Percentiles rank a stretch among this genome's conserved stretches.
Evolutionary conservation across 2,888 invertebrate species (phyloP).

Genomic region (Dusona sp.): DNA sequence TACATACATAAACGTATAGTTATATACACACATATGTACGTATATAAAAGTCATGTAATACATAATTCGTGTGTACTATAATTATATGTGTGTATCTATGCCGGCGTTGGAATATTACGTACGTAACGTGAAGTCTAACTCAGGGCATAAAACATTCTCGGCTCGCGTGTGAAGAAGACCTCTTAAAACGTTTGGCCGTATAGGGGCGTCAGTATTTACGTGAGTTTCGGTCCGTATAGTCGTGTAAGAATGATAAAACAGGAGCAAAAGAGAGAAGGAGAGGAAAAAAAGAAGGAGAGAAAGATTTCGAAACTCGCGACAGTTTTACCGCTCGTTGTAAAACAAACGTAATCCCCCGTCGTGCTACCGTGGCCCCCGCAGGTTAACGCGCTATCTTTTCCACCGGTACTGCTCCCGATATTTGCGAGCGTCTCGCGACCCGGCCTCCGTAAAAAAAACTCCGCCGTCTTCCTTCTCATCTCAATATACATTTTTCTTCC

Average conservation of each 20-base stretch:
- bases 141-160: constrained; percentile 62
- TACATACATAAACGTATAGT: not conserved
- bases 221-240: constrained; percentile 25
- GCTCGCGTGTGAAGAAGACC: constrained; percentile 40
- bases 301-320: constrained; percentile 77
- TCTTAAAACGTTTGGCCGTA: constrained; percentile 32
- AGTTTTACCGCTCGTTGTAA: constrained; percentile 84
- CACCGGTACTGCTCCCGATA: constrained; percentile 68
- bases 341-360: constrained; percentile 84
- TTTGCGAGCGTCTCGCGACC: constrained; percentile 73
- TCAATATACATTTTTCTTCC: constrained; percentile 21
- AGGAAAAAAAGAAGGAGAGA: constrained; percentile 53
- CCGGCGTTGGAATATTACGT: constrained; percentile 36
- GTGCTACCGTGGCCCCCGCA: constrained; percentile 80
- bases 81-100: constrained; percentile 32
- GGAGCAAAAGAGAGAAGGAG: constrained; percentile 30
- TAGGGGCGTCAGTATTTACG: constrained; percentile 44
- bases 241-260: constrained; percentile 53
- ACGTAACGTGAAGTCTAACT: constrained; percentile 37
- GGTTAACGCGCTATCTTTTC: constrained; percentile 75
- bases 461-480: constrained; percentile 34
- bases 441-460: constrained; percentile 58
- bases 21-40: not conserved
- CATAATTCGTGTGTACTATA: constrained; percentile 33
- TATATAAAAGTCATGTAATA: constrained; percentile 39